These are phyloP conservation scores for Chymomyza caudatula DNA, from an alignment of 2,888 invertebrate genomes.

Conservation along the genomic window DNA sequence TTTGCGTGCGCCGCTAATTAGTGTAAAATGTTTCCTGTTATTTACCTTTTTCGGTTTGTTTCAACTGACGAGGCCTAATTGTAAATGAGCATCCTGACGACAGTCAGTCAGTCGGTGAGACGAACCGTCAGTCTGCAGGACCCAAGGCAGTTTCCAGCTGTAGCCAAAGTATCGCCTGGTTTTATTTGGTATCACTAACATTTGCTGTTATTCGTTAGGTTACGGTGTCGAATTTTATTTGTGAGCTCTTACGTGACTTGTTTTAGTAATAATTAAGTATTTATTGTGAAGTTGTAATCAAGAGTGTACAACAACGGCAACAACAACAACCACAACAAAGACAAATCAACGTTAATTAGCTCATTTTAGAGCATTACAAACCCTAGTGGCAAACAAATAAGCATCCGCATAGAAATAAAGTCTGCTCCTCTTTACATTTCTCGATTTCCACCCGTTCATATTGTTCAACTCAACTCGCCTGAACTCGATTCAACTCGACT, in stretches of 20 bases:
- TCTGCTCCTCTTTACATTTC: too few species aligned
- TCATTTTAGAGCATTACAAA: constrained; percentile 32
- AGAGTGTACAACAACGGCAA: constrained; percentile 20
- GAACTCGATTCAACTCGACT: neutral
- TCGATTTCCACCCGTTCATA: neutral
- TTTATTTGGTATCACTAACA: constrained; percentile 42
- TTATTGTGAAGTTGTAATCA: constrained; percentile 57
- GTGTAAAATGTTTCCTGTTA: constrained; percentile 72
- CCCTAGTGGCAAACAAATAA: neutral
- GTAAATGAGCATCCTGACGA: constrained; percentile 40
- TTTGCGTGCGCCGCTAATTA: constrained; percentile 71
- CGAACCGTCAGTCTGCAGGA: neutral
- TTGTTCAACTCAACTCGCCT: constrained; percentile 28
- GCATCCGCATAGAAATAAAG: neutral
- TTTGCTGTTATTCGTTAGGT: constrained; percentile 27
- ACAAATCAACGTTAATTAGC: constrained; percentile 60
- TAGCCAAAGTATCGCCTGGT: constrained; percentile 19
- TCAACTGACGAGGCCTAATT: constrained; percentile 46
- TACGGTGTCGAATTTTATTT: constrained; percentile 68
- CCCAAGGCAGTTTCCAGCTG: neutral
- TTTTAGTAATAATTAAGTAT: constrained; percentile 61
- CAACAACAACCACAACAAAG: neutral
- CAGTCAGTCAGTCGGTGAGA: neutral
- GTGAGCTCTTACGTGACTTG: constrained; percentile 59
- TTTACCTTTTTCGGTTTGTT: constrained; percentile 63